Base-by-base conservation (phyloP, 2,113 vertebrate genomes). In the Platysternon megacephalum region DNA sequence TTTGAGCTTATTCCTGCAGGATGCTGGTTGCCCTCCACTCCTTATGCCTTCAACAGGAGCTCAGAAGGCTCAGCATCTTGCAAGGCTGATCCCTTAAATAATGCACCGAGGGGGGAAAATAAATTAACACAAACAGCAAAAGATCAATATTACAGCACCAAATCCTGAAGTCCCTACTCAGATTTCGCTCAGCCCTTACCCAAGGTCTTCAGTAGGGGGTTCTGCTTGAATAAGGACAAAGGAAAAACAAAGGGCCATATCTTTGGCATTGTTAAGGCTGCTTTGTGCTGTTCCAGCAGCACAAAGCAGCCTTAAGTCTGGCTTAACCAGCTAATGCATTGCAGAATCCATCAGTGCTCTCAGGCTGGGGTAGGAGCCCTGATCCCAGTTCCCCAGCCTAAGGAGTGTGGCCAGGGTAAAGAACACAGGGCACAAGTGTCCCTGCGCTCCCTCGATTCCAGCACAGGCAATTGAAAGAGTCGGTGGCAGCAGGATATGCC, bases 191-290 rank as follows among this genome's bases (percentile, higher is more conserved):
- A 22, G 28, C 52, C 42, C 32, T 49, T 29, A 42, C 32, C 24
- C 8, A 12, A 94, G 78, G 85, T 91, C 87, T 88, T 97, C 84
- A 94, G 93, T 94, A 96, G 95, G 83, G 58, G 86, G 48, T 94
- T 97, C 85, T 55, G 93, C 90, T 95, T 96, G 92, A 93, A 96
- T 85, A 78, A 78, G 11, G 39, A 24, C 39, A 39, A 46, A 44
- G 5, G 46, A 3, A 46, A 68, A 21, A n/a, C 14, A 56, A n/a
- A 83, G 24, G n/a, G 22, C 51, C 24, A 22, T n/a, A 24, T 74
- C n/a, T 42, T 10, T 74, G 9, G 19, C 68, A n/a, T 42, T 74
- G n/a, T 42, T 74, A 74, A 42, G 3, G 19, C n/a, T 42, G 68
- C 19, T 74, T 74, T 74, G 68, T 74, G n/a, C n/a, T 22, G 39